A percentile compares a stretch with the other conserved stretches of the same genome.
phyloP scores from a whole-genome alignment of 2,113 vertebrate species.

The Phrynocephalus versicolor region DNA sequence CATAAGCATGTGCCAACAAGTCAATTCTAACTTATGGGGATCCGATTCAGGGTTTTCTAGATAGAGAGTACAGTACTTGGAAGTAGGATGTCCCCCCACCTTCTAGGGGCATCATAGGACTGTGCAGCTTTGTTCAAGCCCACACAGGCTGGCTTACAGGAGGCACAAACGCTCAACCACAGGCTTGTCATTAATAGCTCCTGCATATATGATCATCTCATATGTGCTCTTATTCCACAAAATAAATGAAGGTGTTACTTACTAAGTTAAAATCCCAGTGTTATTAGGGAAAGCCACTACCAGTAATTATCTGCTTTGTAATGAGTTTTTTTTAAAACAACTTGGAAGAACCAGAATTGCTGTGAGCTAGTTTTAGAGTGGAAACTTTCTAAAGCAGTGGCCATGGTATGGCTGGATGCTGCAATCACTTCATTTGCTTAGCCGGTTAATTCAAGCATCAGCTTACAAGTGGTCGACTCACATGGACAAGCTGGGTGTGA shows the following conservation, averaged over 20 bases:
- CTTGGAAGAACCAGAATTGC: not conserved
- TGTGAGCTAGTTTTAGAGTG: not conserved
- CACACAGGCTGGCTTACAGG: too few relatives aligned
- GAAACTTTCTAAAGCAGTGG: constrained; percentile 28
- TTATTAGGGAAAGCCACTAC: not conserved
- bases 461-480: constrained; percentile 46
- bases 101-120: too few relatives aligned
- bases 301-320: not conserved
- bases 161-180: too few relatives aligned
- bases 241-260: not conserved
- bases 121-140: too few relatives aligned
- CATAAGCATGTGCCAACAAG: too few relatives aligned
- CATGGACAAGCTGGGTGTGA: constrained; percentile 23
- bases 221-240: too few relatives aligned
- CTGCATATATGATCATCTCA: too few relatives aligned
- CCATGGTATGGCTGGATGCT: constrained; percentile 17
- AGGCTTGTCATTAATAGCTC: too few relatives aligned
- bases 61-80: too few relatives aligned
- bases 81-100: too few relatives aligned
- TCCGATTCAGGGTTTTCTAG: too few relatives aligned
- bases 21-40: too few relatives aligned
- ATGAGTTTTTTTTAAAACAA: not conserved
- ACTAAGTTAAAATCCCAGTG: not conserved
- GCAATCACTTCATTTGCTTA: constrained; percentile 52
- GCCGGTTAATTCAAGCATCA: constrained; percentile 45